Evolutionary conservation across 2,888 invertebrate genomes (phyloP).

Genomic region (Aspidapion aeneum): DNA sequence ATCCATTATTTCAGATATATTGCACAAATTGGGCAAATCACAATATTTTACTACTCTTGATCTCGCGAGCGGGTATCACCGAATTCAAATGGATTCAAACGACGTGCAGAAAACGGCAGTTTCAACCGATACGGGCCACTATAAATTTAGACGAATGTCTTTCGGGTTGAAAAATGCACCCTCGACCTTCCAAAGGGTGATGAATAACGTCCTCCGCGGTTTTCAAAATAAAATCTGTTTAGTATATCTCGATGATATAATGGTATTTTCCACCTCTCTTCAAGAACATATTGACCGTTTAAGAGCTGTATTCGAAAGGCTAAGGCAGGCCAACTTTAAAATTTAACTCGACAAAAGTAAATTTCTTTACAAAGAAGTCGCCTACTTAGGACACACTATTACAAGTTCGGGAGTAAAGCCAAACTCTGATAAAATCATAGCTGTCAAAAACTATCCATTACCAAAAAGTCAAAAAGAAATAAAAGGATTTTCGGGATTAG

Average conservation of each 20-base stretch:
- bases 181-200: not conserved
- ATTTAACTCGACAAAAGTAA: not conserved
- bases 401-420: conserved; percentile 21
- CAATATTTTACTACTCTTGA: not conserved
- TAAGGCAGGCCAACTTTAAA: not conserved
- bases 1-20: conserved; percentile 1
- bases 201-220: not conserved
- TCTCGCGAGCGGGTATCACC: not conserved
- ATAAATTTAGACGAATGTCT: not conserved
- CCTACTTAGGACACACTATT: conserved; percentile 23
- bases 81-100: not conserved
- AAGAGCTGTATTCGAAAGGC: not conserved
- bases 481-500: not conserved
- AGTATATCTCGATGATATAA: not conserved
- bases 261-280: not conserved
- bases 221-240: conserved; percentile 13
- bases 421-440: conserved; percentile 13
- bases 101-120: not conserved
- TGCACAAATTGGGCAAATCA: not conserved
- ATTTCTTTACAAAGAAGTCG: not conserved
- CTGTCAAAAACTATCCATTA: not conserved
- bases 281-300: not conserved
- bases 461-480: not conserved
- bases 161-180: not conserved
- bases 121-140: not conserved